Percentiles rank a stretch among this genome's conserved stretches.
Conservation (phyloP, 2,113 vertebrate genomes). For the Odocoileus hemionus region DNA sequence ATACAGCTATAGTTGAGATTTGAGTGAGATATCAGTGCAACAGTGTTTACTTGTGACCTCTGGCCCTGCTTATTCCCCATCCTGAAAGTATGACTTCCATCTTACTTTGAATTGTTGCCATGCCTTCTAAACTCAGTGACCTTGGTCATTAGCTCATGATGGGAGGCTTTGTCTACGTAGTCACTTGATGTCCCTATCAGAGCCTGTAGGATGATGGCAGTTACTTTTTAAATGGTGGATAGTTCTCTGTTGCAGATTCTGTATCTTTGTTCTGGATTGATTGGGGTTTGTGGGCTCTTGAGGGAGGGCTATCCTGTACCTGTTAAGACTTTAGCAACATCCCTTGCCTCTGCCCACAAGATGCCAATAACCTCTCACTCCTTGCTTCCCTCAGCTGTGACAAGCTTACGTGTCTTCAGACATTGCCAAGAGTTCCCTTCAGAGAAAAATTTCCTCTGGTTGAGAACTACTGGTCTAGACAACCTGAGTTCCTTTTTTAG, state of each 20-base stretch:
- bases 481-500: background rate
- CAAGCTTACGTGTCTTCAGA: background rate
- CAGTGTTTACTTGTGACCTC: background rate
- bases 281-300: background rate
- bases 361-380: background rate
- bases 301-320: background rate
- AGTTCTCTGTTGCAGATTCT: background rate
- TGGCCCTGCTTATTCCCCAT: background rate
- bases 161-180: background rate
- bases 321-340: background rate
- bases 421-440: background rate
- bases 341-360: background rate
- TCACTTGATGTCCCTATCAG: background rate
- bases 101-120: background rate
- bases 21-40: background rate
- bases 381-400: background rate
- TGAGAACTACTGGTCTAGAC: background rate
- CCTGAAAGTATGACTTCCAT: background rate
- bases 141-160: background rate
- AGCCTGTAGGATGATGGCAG: background rate
- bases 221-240: background rate
- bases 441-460: background rate
- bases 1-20: background rate
- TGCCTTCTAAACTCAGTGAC: background rate
- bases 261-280: background rate